phyloP scores from a whole-genome alignment of 2,113 vertebrate genomes.

The Anolis carolinensis region DNA sequence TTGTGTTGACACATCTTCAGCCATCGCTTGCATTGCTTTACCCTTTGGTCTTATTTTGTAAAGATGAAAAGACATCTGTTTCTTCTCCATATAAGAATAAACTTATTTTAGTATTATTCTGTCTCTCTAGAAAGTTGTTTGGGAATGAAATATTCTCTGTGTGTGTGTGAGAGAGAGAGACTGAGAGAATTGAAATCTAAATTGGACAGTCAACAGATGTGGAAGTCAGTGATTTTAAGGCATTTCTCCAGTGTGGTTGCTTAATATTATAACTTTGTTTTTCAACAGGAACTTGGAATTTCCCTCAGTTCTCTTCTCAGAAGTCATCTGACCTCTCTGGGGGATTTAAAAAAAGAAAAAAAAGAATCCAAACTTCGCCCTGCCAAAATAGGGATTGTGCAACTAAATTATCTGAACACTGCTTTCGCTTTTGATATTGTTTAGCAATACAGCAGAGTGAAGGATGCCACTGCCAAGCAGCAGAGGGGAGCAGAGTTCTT shows the following conservation, averaged over 20 bases:
- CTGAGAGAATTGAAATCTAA: background rate
- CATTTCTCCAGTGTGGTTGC: background rate
- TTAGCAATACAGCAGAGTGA: background rate
- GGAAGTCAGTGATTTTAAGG: background rate
- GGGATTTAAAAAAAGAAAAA: too few species aligned
- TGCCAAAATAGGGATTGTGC: constrained; percentile 51
- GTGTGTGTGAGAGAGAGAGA: too few species aligned
- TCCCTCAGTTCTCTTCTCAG: constrained; percentile 54
- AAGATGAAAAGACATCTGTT: background rate
- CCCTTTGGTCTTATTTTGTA: background rate
- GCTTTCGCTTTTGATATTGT: background rate
- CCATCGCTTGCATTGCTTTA: too few species aligned
- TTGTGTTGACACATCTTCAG: too few species aligned
- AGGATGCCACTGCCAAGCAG: constrained; percentile 28
- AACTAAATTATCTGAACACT: constrained; percentile 35
- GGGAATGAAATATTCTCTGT: background rate
- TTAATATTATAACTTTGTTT: background rate
- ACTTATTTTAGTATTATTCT: too few species aligned
- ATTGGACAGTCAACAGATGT: background rate
- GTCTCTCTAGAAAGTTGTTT: background rate
- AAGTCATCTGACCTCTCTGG: constrained; percentile 74
- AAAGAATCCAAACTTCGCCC: background rate
- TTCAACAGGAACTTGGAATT: background rate
- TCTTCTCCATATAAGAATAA: too few species aligned
- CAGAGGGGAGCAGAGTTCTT: constrained; percentile 72